phyloP scores from a whole-genome alignment of 2,888 invertebrate genomes.

The Cheilosia pagana region DNA sequence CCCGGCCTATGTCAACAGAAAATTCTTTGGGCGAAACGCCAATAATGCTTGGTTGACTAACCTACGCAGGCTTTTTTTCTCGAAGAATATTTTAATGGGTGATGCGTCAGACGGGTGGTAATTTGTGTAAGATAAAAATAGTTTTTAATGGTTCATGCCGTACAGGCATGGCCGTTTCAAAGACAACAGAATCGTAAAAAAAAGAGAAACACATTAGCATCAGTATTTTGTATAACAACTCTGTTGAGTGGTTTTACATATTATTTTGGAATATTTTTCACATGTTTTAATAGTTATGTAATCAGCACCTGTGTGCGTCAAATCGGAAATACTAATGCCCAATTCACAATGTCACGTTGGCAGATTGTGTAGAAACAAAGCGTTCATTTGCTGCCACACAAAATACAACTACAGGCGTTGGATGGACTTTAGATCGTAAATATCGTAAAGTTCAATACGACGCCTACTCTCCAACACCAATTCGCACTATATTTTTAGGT shows the following conservation, averaged over 20 bases:
- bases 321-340: too few species aligned
- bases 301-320: too few species aligned
- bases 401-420: too few species aligned
- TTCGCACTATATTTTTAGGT: too few species aligned
- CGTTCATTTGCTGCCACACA: too few species aligned
- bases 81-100: conserved; percentile 13
- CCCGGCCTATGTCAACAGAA: conserved; percentile 67
- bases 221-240: not conserved
- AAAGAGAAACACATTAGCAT: not conserved
- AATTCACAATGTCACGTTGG: too few species aligned
- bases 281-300: too few species aligned
- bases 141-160: conserved; percentile 1
- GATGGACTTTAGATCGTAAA: too few species aligned
- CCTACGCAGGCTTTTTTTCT: conserved; percentile 42
- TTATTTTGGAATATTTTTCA: too few species aligned
- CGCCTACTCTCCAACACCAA: too few species aligned
- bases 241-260: not conserved
- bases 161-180: conserved; percentile 8
- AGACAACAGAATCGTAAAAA: not conserved
- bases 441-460: too few species aligned
- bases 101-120: conserved; percentile 9
- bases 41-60: conserved; percentile 46
- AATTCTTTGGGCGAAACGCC: conserved; percentile 55
- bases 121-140: conserved; percentile 6
- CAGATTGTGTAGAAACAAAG: too few species aligned